Evolutionary conservation across 2,888 invertebrate genomes (phyloP).

Genomic region (Oegoconia quadripuncta): DNA sequence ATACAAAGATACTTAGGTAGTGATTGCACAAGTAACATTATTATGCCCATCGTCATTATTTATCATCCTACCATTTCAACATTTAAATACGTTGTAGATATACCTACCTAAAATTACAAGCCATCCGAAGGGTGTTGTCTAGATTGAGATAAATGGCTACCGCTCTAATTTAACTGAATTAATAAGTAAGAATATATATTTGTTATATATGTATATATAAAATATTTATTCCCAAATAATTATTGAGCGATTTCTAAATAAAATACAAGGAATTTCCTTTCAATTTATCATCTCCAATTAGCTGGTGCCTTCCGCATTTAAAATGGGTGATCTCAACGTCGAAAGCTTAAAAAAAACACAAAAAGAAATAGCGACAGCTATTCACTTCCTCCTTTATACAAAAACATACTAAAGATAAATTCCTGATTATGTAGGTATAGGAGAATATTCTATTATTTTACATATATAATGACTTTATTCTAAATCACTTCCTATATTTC

Average conservation of each 20-base stretch:
- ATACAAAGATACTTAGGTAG: constrained; percentile 13
- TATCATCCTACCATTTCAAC: no score
- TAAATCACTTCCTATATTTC: no score
- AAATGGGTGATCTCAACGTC: constrained; percentile 37
- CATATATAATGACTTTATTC: no score
- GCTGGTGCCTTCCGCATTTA: constrained; percentile 53
- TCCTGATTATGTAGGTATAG: no score
- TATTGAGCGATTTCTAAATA: constrained; percentile 17
- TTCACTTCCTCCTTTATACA: constrained; percentile 22
- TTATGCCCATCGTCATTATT: background rate
- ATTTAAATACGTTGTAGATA: no score
- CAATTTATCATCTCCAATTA: constrained; percentile 64
- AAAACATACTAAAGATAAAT: constrained; percentile 1
- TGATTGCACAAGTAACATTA: background rate
- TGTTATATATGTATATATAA: background rate
- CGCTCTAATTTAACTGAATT: background rate
- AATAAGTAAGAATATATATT: background rate
- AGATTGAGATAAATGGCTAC: background rate
- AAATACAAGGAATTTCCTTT: constrained; percentile 35
- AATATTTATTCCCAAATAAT: background rate
- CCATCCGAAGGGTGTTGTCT: no score
- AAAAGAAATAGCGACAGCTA: constrained; percentile 30
- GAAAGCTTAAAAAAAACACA: constrained; percentile 38
- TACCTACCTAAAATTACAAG: no score
- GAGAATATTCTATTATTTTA: no score